A percentile compares a stretch with the other conserved stretches of the same genome.
phyloP scores from a whole-genome alignment of 2,888 invertebrate species.

The Hypsopygia costalis region DNA sequence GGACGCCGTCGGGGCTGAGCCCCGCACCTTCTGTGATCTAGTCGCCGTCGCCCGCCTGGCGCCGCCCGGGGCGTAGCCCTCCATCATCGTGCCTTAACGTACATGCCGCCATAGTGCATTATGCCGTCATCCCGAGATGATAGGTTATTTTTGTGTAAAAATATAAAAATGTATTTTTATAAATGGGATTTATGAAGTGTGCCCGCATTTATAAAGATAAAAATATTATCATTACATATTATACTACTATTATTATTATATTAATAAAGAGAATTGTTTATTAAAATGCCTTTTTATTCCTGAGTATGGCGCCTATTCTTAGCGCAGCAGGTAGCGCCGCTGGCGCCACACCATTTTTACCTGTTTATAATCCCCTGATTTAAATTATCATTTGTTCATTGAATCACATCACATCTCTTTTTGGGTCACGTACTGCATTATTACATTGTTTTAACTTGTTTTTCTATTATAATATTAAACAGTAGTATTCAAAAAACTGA shows the following conservation, averaged over 20 bases:
- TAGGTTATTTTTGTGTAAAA: conserved; percentile 74
- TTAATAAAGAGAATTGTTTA: conserved; percentile 75
- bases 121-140: conserved; percentile 65
- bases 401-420: too few relatives aligned
- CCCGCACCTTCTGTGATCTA: conserved; percentile 73
- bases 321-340: conserved; percentile 59
- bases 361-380: too few relatives aligned
- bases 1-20: conserved; percentile 56
- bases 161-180: conserved; percentile 76
- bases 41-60: conserved; percentile 74
- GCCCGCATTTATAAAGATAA: conserved; percentile 69
- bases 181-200: conserved; percentile 73
- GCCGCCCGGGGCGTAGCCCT: conserved; percentile 77
- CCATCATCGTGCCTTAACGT: conserved; percentile 72
- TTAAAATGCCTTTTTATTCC: conserved; percentile 51
- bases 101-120: conserved; percentile 78
- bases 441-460: too few relatives aligned
- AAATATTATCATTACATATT: conserved; percentile 46
- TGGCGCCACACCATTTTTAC: conserved; percentile 45
- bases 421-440: too few relatives aligned
- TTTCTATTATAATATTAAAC: too few relatives aligned
- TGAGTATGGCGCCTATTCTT: conserved; percentile 12
- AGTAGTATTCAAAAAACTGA: too few relatives aligned
- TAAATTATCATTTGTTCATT: too few relatives aligned
- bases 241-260: conserved; percentile 58